A percentile compares a stretch with the other conserved stretches of the same genome.
Conservation (phyloP, 64 coral and sea anemone genomes). For the Dendronephthya gigantea region DNA sequence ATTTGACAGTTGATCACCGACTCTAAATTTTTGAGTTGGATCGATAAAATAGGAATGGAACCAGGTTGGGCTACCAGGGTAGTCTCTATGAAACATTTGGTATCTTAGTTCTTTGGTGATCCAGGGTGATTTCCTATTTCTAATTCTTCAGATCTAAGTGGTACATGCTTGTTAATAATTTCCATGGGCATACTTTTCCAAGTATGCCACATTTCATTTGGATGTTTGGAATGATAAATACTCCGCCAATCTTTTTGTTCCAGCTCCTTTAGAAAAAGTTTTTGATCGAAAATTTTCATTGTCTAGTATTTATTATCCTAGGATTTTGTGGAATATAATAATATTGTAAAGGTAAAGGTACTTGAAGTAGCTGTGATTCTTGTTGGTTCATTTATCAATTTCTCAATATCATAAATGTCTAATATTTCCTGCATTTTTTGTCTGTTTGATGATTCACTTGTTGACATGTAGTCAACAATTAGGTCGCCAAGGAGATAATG, state of each 20-base stretch:
- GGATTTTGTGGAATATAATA: neutral
- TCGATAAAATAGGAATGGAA: too few relatives aligned
- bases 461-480: too few relatives aligned
- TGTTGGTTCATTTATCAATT: too few relatives aligned
- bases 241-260: neutral
- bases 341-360: too few relatives aligned
- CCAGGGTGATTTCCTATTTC: conserved; percentile 42
- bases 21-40: too few relatives aligned
- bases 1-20: too few relatives aligned
- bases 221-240: neutral
- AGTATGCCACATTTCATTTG: conserved; percentile 26
- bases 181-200: conserved; percentile 26
- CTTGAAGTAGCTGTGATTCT: too few relatives aligned
- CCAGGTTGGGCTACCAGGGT: too few relatives aligned
- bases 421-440: too few relatives aligned
- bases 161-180: conserved; percentile 31
- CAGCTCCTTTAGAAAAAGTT: neutral
- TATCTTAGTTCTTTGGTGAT: neutral
- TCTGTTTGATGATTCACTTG: too few relatives aligned
- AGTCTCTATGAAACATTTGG: neutral
- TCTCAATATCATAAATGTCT: too few relatives aligned
- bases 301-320: neutral
- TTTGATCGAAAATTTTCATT: neutral
- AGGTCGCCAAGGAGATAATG: too few relatives aligned
- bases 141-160: conserved; percentile 30